Evolutionary conservation across 2,113 vertebrate genomes (phyloP), one percentile per base, ranked within the genome.

Genomic region (Origma solitaria): DNA sequence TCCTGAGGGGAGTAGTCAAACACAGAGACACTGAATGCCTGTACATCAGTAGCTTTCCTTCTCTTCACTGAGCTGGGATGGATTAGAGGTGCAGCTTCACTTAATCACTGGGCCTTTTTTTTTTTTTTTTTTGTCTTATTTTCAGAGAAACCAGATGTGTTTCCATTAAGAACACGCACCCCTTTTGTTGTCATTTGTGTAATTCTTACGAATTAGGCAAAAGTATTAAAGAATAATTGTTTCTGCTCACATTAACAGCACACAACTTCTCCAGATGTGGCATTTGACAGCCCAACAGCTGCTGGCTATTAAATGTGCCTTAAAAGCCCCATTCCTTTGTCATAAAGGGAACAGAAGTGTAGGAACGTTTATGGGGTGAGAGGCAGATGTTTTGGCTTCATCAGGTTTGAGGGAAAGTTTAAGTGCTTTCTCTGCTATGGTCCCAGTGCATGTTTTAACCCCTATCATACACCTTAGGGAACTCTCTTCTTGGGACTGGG

Each of bases 301-400:
- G 97, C 95, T 96, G 88, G 76, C 96, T 91, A 96, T 98, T 97
- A 97, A 92, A 89, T 44, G 81, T 86, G 92, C 91, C 78, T 91
- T 94, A 93, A 97, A 97, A 97, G 79, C 47, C 82, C 54, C 49
- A 89, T 96, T 96, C 90, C 86, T 97, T 93, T 91, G 92, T 97
- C 88, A 5, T 97, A 97, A 96, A 97, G 94, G 92, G 87, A 96
- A 90, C 94, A 96, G 88, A 96, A 96, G 93, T 94, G 69, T 87
- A 83, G 93, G 91, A 62, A 97, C 11, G 25, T 98, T 97, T 97
- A 98, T 96, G 87, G 94, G 95, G 94, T 97, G 97, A 96, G 49
- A 97, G 95, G 94, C 97, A 98, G 97, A 98, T 97, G 96, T 97
- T 97, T 96, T 90, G 58, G 70, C 94, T 95, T 37, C 82, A 95